Conservation (phyloP, 2,797 vertebrate species). For the Megalops cyprinoides region DNA sequence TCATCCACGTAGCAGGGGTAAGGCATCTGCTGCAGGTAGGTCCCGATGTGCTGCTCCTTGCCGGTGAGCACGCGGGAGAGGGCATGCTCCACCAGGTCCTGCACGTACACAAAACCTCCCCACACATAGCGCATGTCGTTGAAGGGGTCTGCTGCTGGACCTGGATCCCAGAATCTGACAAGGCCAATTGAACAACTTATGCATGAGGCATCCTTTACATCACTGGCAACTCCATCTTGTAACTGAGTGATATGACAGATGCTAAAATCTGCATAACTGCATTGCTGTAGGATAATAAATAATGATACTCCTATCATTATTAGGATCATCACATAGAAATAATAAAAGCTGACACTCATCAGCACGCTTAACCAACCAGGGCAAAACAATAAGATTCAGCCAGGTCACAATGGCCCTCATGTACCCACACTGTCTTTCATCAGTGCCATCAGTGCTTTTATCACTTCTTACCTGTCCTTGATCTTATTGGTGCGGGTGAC, state of each 20-base stretch:
- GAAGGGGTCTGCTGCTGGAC: constrained; percentile 82
- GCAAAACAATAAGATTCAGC: background rate
- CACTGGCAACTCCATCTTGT: background rate
- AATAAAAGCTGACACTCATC: no score
- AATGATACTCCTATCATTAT: no score
- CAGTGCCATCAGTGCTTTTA: no score
- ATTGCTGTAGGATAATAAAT: background rate
- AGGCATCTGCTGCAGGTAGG: constrained; percentile 93
- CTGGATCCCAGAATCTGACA: constrained; percentile 87
- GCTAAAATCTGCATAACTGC: background rate
- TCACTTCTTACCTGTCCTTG: constrained; percentile 86
- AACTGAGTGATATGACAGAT: background rate
- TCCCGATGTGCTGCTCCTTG: constrained; percentile 58
- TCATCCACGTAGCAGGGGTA: constrained; percentile 91
- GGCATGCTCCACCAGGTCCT: constrained; percentile 85
- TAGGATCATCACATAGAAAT: no score
- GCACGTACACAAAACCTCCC: constrained; percentile 88
- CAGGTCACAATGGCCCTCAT: background rate
- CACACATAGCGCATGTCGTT: constrained; percentile 85
- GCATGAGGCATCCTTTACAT: background rate
- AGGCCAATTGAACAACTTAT: background rate
- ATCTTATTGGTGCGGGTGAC: constrained; percentile 86
- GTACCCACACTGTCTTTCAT: background rate
- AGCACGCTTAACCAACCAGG: no score
- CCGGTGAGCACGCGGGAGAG: constrained; percentile 71